These are phyloP conservation scores for Aldabrachelys gigantea DNA, from an alignment of 2,113 vertebrate species.

Conservation along the genomic window DNA sequence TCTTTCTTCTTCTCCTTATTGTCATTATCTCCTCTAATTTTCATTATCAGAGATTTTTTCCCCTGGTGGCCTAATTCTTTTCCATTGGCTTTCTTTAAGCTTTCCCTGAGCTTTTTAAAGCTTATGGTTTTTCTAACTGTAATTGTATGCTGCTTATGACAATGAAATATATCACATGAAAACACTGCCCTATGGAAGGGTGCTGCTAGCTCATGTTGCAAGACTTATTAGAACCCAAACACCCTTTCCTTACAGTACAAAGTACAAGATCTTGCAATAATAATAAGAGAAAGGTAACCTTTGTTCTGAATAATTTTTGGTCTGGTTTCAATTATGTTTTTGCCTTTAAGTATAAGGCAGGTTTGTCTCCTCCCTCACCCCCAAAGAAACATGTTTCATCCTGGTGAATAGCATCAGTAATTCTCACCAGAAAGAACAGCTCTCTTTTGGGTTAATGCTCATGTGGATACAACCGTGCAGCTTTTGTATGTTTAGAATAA, in stretches of 20 bases:
- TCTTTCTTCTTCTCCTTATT: background rate
- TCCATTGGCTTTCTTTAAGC: conserved; percentile 18
- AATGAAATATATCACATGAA: background rate
- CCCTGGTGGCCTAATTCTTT: conserved; percentile 41
- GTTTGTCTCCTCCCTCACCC: background rate
- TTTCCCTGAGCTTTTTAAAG: conserved; percentile 23
- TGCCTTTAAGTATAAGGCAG: background rate
- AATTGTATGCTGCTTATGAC: conserved; percentile 4
- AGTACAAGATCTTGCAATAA: background rate
- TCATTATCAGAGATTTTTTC: background rate
- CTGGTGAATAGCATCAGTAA: background rate
- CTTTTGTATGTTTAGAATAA: conserved; percentile 11
- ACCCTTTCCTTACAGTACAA: background rate
- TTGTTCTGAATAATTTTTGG: background rate
- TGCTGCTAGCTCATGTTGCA: background rate
- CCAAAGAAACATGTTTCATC: background rate
- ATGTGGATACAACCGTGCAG: background rate
- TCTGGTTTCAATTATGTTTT: background rate
- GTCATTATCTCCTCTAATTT: background rate
- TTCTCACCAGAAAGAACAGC: conserved; percentile 14
- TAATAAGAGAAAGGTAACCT: background rate
- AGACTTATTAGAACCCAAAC: background rate
- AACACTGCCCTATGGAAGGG: background rate
- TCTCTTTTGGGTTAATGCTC: conserved; percentile 22
- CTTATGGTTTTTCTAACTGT: conserved; percentile 14